Base-by-base conservation (phyloP, 2,113 vertebrate genomes). In the Isichthys henryi region DNA sequence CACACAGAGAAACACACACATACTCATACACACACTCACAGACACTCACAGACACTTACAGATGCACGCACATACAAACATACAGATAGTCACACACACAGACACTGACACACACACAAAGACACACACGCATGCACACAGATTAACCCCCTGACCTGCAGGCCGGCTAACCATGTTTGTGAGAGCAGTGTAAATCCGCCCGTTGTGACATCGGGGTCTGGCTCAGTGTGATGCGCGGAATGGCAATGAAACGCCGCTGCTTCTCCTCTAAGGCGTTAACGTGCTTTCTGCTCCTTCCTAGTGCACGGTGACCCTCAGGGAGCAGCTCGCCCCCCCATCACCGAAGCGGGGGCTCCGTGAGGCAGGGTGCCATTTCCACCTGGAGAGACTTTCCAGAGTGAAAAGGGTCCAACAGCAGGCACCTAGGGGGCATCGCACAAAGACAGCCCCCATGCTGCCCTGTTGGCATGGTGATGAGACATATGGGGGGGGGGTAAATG, bases 131-230 rank as follows among this genome's bases (percentile, higher is more conserved):
- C 62, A 70, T 27, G 62, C 27, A 13, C 52, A 56, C 13, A 82
- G 77, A 0, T 35, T 87, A 58, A 74, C 49, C 48, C 49, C 50
- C 80, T 89, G 52, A 89, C 70, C 88, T 52, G 53, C 27, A 48
- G 49, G 66, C 48, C 50, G 11, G 15, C 49, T 83, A 46, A 89
- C 80, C 88, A 50, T 83, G 70, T 83, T 83, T 49, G 50, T 35
- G 74, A 89, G 48, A 82, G 70, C 88, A 89, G 74, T 11, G 31
- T 50, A 83, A 89, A 56, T 35, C 74, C 35, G 10, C 58, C 50
- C 21, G 10, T 50, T 53, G 74, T 80, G 77, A 83, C 74, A 82
- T 45, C 7, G 23, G 74, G 49, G 50, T 80, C 74, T 50, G 66
- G 74, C 77, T 46, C 35, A 58, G 70, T 2, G 48, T 45, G 74